Percentiles rank a stretch among this genome's conserved stretches.
These are phyloP conservation scores for Drosophila kokeensis DNA, from an alignment of 2,888 invertebrate genomes.

Conservation along the genomic window DNA sequence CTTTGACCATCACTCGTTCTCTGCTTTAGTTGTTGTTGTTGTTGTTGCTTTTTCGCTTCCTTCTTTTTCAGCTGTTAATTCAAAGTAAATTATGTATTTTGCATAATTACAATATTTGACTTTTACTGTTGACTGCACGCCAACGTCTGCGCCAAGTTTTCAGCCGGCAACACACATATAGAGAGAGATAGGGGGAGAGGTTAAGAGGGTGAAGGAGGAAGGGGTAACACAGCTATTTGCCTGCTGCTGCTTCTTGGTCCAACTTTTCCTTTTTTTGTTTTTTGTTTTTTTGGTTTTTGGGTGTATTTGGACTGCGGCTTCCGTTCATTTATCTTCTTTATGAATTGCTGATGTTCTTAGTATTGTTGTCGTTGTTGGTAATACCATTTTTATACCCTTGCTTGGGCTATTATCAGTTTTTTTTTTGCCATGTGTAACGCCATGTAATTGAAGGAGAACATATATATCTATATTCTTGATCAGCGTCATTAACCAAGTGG, in stretches of 20 bases:
- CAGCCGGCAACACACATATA: background rate
- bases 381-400: background rate
- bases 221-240: conserved; percentile 3
- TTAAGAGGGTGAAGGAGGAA: background rate
- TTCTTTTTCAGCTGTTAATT: conserved; percentile 76
- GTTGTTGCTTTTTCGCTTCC: conserved; percentile 28
- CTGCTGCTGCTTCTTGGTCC: conserved; percentile 23
- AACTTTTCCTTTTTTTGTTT: conserved; percentile 11
- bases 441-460: background rate
- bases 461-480: background rate
- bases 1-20: conserved; percentile 12
- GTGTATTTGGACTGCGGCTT: conserved; percentile 49
- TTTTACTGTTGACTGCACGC: conserved; percentile 78
- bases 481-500: background rate
- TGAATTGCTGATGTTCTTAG: conserved; percentile 53
- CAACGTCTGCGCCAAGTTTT: conserved; percentile 21
- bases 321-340: conserved; percentile 65
- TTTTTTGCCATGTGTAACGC: background rate
- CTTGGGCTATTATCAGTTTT: background rate
- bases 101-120: conserved; percentile 79
- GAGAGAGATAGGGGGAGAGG: background rate
- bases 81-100: conserved; percentile 80
- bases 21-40: conserved; percentile 12
- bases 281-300: conserved; percentile 2
- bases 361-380: conserved; percentile 18